phyloP scores from a whole-genome alignment of 2,113 vertebrate genomes.

The Phalacrocorax pelagicus region DNA sequence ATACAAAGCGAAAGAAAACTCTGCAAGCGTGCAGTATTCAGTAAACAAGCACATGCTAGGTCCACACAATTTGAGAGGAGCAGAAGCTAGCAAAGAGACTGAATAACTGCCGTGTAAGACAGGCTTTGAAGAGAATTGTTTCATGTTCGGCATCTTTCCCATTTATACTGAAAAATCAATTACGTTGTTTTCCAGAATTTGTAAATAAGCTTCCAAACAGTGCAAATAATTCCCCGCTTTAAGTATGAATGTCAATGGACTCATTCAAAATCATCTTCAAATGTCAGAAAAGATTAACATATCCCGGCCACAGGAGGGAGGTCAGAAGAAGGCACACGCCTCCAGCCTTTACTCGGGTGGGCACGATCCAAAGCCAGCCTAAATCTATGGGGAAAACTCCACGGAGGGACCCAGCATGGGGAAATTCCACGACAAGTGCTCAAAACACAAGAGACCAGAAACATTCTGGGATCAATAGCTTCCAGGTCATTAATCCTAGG shows the following conservation, averaged over 20 bases:
- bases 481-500: slow-evolving; percentile 60
- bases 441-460: slow-evolving; percentile 40
- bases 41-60: slow-evolving; percentile 32
- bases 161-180: slow-evolving; percentile 21
- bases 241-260: slow-evolving; percentile 44
- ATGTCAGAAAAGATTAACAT: slow-evolving; percentile 57
- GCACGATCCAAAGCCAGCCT: background rate
- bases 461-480: slow-evolving; percentile 60
- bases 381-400: background rate
- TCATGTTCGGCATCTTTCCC: background rate
- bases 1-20: background rate
- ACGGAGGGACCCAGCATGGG: background rate
- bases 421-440: slow-evolving; percentile 34
- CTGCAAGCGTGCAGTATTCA: background rate
- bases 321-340: background rate
- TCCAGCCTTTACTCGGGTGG: background rate
- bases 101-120: background rate
- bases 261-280: slow-evolving; percentile 52
- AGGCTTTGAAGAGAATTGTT: slow-evolving; percentile 11
- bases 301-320: slow-evolving; percentile 31
- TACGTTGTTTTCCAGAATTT: slow-evolving; percentile 5
- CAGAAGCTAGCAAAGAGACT: background rate
- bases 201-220: slow-evolving; percentile 4
- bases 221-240: slow-evolving; percentile 11
- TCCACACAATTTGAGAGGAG: slow-evolving; percentile 34